Base-by-base conservation (phyloP, 2,113 vertebrate genomes). In the Pollimyrus isidori region DNA sequence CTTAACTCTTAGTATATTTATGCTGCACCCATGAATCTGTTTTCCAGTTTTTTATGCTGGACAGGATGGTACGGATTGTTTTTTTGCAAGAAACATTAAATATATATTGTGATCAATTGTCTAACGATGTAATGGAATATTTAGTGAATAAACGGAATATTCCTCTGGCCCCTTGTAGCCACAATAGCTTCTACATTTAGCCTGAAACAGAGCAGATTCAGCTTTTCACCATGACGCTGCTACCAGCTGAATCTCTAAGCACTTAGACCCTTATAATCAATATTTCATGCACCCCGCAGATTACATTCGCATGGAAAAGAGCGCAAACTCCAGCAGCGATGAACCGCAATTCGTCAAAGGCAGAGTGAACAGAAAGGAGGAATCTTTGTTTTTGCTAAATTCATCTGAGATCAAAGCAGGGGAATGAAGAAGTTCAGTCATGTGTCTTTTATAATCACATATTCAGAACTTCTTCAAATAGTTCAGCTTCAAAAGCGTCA, bases 301-400 rank as follows among this genome's bases (percentile, higher is more conserved):
- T 88, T 62, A 42, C 30, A 80, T 89, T 89, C n/a, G 6, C 48
- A 83, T 89, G n/a, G 21, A 42, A 89, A 84, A 46, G 62, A 89
- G 11, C 5, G 3, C 21, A 84, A 35, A 15, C 26, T 46, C 48
- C 48, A 45, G 88, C 30, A 89, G 73, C 23, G 2, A 35, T 15
- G 50, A 3, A 11, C 80, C n/a, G 11, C 21, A 83, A 53, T 89
- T 84, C 48, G 21, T 90, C 48, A 76, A 48, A 48, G n/a, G 53
- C 82, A 87, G 19, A 69, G n/a, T 52, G 53, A 87, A 62, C 85
- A 88, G 89, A 56, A 35, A 83, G 53, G 87, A 49, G 76, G 76
- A 88, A 50, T 88, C 62, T 88, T 90, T 90, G 50, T 88, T 88
- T 82, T 84, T 88, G 50, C 42, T 65, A 88, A 87, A 85, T 58